Evolutionary conservation across 2,888 invertebrate genomes (phyloP), one percentile per base, ranked within the genome.

Genomic region (Andrena bucephala): DNA sequence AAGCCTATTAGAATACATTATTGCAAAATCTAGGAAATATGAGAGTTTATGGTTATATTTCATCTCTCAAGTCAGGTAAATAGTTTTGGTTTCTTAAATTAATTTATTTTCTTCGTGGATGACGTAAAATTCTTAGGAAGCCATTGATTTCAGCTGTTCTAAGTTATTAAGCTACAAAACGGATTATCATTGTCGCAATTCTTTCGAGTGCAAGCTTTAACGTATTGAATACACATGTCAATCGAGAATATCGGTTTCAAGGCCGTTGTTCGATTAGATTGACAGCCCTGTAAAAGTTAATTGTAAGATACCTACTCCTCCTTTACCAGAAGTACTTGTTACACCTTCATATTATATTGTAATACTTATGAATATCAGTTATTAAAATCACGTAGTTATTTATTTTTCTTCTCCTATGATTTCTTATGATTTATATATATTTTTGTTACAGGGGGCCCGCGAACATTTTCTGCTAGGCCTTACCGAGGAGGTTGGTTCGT

Each of bases 401-500:
- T 86, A 69, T 89, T 91, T 93, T 89, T 82, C 68, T 90, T 91
- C 85, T 82, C 80, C 90, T 91, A 92, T 92, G 91, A 92, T 93
- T 93, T 93, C 88, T 93, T 93, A 93, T 93, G 91, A 92, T 93
- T 93, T 92, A 91, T 91, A 92, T 90, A 92, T 92, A 87, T 94
- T 94, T 94, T 93, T 94, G 94, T 94, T 94, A 90, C 94, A 94
- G 94, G 94, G 91, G 91, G 91, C 91, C 92, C 93, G 91, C 94
- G 93, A 92, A 92, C 93, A 91, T 93, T 92, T 93, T 93, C 93
- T 90, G 90, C 93, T 92, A 93, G 93, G 93, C 93, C 93, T 92
- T 93, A 92, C 92, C 92, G 93, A 93, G 93, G 93, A 94, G 94
- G 94, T 94, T 94, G 91, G 93, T 94, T 93, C 92, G 90, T 93